Conservation (phyloP, 2,888 invertebrate species). For the Drosophila acutilabella region DNA sequence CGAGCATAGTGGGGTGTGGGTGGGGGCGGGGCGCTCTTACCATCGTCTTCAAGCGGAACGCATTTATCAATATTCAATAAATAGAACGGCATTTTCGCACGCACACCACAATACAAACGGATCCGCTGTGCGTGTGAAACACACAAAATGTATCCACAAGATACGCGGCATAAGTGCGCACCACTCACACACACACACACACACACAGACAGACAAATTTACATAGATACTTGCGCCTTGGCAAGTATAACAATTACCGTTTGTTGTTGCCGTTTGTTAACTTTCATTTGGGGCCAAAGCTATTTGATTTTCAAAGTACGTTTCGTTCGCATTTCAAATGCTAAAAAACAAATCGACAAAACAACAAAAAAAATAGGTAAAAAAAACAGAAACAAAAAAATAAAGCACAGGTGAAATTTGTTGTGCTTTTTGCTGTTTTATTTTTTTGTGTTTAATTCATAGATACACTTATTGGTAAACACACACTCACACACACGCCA, state of each 20-base stretch:
- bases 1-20: background rate
- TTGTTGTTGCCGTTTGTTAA: slow-evolving; percentile 64
- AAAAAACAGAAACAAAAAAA: slow-evolving; percentile 23
- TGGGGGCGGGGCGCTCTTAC: slow-evolving; percentile 28
- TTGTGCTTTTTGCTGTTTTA: slow-evolving; percentile 35
- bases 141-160: slow-evolving; percentile 45
- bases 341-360: slow-evolving; percentile 31
- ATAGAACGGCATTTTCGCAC: slow-evolving; percentile 70
- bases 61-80: slow-evolving; percentile 74
- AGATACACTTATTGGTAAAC: slow-evolving; percentile 65
- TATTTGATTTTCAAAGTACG: slow-evolving; percentile 78
- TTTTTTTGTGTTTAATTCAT: slow-evolving; percentile 70
- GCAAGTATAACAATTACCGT: slow-evolving; percentile 62
- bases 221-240: slow-evolving; percentile 19
- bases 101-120: slow-evolving; percentile 54
- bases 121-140: slow-evolving; percentile 52
- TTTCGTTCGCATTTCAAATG: slow-evolving; percentile 62
- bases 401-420: slow-evolving; percentile 69
- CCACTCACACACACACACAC: slow-evolving; percentile 23
- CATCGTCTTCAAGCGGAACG: slow-evolving; percentile 55
- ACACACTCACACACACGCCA: slow-evolving; percentile 15
- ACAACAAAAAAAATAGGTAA: slow-evolving; percentile 16
- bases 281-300: slow-evolving; percentile 70
- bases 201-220: slow-evolving; percentile 1
- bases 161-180: slow-evolving; percentile 40